Evolutionary conservation across 2,797 vertebrate genomes (phyloP).

Genomic region (Neosalanx taihuensis): DNA sequence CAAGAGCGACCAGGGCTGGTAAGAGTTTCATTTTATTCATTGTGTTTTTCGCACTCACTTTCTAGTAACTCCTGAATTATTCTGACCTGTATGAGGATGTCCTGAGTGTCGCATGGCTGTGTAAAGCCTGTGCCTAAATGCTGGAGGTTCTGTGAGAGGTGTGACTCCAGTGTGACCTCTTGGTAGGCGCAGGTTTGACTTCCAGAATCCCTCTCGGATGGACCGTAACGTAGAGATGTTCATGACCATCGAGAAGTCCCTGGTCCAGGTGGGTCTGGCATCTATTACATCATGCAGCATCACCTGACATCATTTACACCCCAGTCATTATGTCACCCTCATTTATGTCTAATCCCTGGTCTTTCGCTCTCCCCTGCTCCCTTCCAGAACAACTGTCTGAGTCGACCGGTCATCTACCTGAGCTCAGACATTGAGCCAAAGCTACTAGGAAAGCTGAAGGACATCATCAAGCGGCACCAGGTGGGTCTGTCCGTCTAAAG

Average conservation of each 20-base stretch:
- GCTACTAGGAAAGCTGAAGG: slow-evolving; percentile 92
- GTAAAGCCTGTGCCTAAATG: not conserved
- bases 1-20: slow-evolving; percentile 99
- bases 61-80: not conserved
- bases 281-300: not conserved
- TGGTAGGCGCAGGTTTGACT: slow-evolving; percentile 97
- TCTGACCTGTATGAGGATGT: not conserved
- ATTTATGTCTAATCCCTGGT: too few species aligned
- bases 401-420: slow-evolving; percentile 91
- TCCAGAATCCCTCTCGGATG: slow-evolving; percentile 98
- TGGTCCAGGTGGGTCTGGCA: slow-evolving; percentile 83
- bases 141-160: slow-evolving; percentile 36
- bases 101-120: not conserved
- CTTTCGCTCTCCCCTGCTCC: too few species aligned
- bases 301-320: not conserved
- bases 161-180: slow-evolving; percentile 73
- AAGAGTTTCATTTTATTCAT: slow-evolving; percentile 65
- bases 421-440: slow-evolving; percentile 93
- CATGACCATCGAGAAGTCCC: slow-evolving; percentile 96
- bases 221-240: slow-evolving; percentile 99
- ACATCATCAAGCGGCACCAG: slow-evolving; percentile 96
- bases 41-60: not conserved
- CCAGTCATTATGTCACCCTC: not conserved
- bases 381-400: slow-evolving; percentile 89
- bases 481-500: too few species aligned